Evolutionary conservation across 2,797 vertebrate genomes (phyloP), one percentile per base, ranked within the genome.

Genomic region (Hyperoplus lanceolatus): DNA sequence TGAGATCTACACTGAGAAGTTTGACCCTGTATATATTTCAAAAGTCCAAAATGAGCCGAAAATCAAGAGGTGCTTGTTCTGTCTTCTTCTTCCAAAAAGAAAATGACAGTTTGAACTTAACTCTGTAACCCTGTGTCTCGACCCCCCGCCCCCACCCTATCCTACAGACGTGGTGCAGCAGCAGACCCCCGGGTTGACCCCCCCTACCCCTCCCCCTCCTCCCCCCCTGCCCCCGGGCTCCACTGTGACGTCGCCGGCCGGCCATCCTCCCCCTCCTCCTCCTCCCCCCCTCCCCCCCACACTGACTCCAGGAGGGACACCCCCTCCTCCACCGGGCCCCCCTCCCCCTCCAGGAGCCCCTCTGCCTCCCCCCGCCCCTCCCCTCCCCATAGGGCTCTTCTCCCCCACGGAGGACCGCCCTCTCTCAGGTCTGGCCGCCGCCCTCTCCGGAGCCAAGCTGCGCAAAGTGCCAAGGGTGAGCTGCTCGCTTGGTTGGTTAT

Each of bases 391-490:
- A 4, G 96, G 97, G 60, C 93, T 96, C 62, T 96, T 98, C 90
- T 96, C 96, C 56, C 92, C 91, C 60, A 89, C 96, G 1, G 98
- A 99, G 81, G 96, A 96, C 90, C 96, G 96, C 64, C 96, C 97
- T 55, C 73, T 97, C 80, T 96, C 97, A 73, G 98, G 98, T 89
- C 93, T 99, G 62, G 98, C 98, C 73, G 97, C 97, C 46, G 98
- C 98, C 18, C 96, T 99, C 5, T 97, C 97, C 59, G 97, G 97
- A 93, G 97, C 98, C 88, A 99, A 98, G 88, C 96, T 99, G 85
- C 96, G 97, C 87, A 99, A 98, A 95, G 97, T 99, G 92, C 94
- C 96, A 83, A 92, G 97, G 96, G 98, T 99, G 96, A 97, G 94
- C 38, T 3, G 29, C 29, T 29, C 29, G 0, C 51, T 8, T n/a